These are phyloP conservation scores for Varroa destructor DNA, from an alignment of 1,140 invertebrate species.

Conservation along the genomic window DNA sequence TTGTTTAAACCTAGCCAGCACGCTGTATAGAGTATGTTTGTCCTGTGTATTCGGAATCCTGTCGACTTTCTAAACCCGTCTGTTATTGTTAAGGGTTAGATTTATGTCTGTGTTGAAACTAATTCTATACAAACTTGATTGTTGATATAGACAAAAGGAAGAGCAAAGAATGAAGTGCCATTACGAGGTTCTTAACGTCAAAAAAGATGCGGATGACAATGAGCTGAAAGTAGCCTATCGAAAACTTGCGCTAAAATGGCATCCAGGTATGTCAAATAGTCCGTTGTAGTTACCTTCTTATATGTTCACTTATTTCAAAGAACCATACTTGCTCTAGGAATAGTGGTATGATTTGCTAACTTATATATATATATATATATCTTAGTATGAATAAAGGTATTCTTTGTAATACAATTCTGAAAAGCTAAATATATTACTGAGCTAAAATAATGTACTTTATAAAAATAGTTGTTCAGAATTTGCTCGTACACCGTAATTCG, in stretches of 20 bases:
- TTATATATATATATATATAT: neutral
- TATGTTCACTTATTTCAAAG: constrained; percentile 3
- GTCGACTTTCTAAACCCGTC: too few relatives aligned
- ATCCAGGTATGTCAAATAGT: constrained; percentile 39
- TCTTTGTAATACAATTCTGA: neutral
- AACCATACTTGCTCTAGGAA: neutral
- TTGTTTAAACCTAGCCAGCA: too few relatives aligned
- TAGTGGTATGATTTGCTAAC: neutral
- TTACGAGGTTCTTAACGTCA: constrained; percentile 71
- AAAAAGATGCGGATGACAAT: constrained; percentile 54
- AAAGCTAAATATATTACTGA: neutral
- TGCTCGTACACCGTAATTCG: neutral
- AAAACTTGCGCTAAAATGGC: constrained; percentile 69
- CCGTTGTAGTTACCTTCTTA: neutral
- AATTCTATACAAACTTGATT: too few relatives aligned
- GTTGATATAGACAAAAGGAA: too few relatives aligned
- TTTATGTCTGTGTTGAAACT: too few relatives aligned
- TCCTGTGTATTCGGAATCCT: too few relatives aligned
- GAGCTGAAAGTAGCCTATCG: constrained; percentile 81
- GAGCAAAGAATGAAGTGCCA: constrained; percentile 39
- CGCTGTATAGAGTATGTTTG: too few relatives aligned
- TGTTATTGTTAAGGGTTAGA: too few relatives aligned
- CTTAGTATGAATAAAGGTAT: neutral
- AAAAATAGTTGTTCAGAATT: neutral
- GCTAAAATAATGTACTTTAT: neutral